Conservation (phyloP, 2,113 vertebrate genomes). For the Siniperca chuatsi region DNA sequence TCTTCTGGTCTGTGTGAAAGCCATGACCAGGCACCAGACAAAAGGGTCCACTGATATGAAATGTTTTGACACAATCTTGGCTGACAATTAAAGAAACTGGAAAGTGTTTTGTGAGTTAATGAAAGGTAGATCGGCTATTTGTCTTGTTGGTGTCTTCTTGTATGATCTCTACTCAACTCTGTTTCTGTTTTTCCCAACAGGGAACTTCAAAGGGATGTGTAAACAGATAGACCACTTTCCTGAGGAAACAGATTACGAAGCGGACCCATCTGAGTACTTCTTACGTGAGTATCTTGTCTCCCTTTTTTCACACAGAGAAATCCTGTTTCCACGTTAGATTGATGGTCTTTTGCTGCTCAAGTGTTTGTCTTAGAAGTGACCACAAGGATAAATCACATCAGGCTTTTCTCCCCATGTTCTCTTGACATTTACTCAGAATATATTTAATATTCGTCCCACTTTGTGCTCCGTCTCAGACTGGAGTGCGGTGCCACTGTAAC, state of each 20-base stretch:
- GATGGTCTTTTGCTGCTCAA: not conserved
- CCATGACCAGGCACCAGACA: not conserved
- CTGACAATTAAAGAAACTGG: not conserved
- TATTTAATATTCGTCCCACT: conserved; percentile 46
- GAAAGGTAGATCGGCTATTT: not conserved
- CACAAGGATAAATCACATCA: not conserved
- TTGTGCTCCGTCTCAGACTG: conserved; percentile 38
- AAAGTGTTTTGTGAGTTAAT: not conserved
- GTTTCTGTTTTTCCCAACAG: conserved; percentile 85
- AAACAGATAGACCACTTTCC: conserved; percentile 99
- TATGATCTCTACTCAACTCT: conserved; percentile 40
- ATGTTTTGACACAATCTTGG: not conserved
- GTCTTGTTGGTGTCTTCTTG: not conserved
- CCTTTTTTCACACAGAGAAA: not conserved
- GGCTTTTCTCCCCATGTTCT: not conserved
- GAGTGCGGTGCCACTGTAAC: conserved; percentile 32
- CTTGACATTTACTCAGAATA: conserved; percentile 13
- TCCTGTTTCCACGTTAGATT: not conserved
- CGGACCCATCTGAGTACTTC: conserved; percentile 99
- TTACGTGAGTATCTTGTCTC: conserved; percentile 90
- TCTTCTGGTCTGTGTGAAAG: conserved; percentile 8
- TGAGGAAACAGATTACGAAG: conserved; percentile 97
- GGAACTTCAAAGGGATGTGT: conserved; percentile 99
- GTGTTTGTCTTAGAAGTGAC: conserved; percentile 11
- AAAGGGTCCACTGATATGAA: not conserved